phyloP scores from a whole-genome alignment of 2,888 invertebrate species.

The Osmoderma eremita region DNA sequence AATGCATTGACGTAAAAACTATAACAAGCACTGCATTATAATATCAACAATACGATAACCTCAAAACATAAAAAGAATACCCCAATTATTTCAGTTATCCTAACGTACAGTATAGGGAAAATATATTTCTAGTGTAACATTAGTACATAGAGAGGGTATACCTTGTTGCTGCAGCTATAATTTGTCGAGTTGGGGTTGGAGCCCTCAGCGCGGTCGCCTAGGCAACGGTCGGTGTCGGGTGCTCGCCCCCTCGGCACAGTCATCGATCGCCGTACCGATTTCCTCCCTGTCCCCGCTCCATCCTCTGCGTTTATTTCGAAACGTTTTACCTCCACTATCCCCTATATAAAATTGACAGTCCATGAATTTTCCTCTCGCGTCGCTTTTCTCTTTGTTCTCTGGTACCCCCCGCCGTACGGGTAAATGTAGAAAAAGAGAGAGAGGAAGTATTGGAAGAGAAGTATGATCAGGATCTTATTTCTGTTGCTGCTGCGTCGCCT shows the following conservation, averaged over 20 bases:
- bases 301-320: slow-evolving; percentile 65
- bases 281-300: slow-evolving; percentile 42
- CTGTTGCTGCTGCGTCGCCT: no score
- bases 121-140: no score
- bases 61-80: neutral
- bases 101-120: no score
- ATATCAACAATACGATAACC: neutral
- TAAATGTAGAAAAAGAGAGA: neutral
- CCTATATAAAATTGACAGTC: slow-evolving; percentile 60
- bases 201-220: slow-evolving; percentile 63
- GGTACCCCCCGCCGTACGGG: no score
- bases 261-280: slow-evolving; percentile 61
- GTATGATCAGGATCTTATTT: slow-evolving; percentile 7
- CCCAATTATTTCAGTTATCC: slow-evolving; percentile 16
- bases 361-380: slow-evolving; percentile 46
- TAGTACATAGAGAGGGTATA: no score
- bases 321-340: slow-evolving; percentile 54
- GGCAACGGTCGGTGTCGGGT: slow-evolving; percentile 57
- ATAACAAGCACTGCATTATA: neutral
- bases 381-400: slow-evolving; percentile 16
- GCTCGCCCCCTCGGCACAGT: slow-evolving; percentile 53
- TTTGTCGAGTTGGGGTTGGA: slow-evolving; percentile 67
- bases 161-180: slow-evolving; percentile 62
- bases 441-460: slow-evolving; percentile 3
- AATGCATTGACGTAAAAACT: slow-evolving; percentile 8